These are phyloP conservation scores for Cariama cristata DNA, from an alignment of 2,113 vertebrate species.

Conservation along the genomic window DNA sequence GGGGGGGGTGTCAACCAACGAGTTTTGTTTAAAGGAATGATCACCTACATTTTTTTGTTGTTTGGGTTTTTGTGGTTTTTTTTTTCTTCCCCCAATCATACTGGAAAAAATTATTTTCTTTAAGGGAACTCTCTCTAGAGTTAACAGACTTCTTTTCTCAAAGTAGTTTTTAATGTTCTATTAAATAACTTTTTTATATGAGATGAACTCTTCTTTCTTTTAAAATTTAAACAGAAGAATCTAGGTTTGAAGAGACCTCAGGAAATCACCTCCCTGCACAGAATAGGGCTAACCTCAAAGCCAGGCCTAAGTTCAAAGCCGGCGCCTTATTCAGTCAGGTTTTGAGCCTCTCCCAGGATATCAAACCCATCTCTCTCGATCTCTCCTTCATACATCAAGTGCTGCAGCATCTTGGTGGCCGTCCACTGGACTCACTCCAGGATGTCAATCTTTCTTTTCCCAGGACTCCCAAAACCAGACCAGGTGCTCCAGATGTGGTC, in stretches of 20 bases:
- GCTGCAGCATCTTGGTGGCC: not conserved
- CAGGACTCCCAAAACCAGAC: not conserved
- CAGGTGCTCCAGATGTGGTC: not conserved
- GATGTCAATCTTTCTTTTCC: not conserved
- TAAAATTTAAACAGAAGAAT: not conserved
- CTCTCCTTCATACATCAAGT: not conserved
- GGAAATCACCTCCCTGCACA: not conserved
- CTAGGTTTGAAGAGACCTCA: not conserved
- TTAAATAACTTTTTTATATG: not conserved
- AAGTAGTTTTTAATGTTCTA: not conserved
- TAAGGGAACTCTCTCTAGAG: not conserved
- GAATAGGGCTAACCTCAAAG: not conserved
- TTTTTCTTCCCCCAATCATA: not conserved
- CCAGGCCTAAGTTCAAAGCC: not conserved
- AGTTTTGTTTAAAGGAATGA: not conserved
- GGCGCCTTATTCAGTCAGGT: fast-evolving
- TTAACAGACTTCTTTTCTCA: not conserved
- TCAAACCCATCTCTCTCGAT: not conserved
- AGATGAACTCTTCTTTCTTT: not conserved
- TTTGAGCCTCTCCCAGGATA: not conserved
- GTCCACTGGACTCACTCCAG: slow-evolving; percentile 1
- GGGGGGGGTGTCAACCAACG: too few relatives aligned
- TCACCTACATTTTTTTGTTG: not conserved
- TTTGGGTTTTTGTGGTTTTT: not conserved
- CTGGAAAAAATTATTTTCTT: not conserved